Evolutionary conservation across 2,113 vertebrate genomes (phyloP).

Genomic region (Macheiramphus alcinus): DNA sequence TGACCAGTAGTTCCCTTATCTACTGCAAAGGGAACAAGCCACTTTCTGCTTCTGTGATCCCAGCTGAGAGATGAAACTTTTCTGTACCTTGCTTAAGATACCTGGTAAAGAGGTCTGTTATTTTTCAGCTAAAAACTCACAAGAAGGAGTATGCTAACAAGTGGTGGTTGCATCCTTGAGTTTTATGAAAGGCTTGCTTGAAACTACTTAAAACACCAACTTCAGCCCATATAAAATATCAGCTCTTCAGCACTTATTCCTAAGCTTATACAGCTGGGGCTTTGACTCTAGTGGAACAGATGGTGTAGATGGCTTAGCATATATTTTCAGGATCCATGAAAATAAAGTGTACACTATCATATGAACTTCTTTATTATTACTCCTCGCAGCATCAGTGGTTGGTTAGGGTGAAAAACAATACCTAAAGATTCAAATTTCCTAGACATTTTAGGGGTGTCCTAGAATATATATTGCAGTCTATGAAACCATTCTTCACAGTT

Average conservation of each 20-base stretch:
- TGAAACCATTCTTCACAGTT: neutral
- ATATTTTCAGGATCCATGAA: neutral
- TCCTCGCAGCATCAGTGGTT: neutral
- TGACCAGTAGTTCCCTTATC: neutral
- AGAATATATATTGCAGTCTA: neutral
- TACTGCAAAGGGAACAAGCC: neutral
- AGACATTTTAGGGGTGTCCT: neutral
- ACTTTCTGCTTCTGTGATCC: neutral
- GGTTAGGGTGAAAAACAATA: neutral
- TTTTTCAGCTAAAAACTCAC: neutral
- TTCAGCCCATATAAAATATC: neutral
- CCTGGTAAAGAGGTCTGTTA: neutral
- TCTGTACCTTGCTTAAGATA: neutral
- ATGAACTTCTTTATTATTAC: neutral
- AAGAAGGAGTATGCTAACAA: neutral
- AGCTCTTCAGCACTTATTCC: neutral
- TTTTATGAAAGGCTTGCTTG: neutral
- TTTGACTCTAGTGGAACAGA: neutral
- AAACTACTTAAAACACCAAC: neutral
- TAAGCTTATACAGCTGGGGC: constrained; percentile 21
- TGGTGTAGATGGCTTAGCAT: neutral
- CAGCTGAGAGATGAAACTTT: neutral
- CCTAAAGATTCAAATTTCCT: neutral
- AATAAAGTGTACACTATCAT: neutral
- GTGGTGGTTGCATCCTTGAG: neutral